Conservation (phyloP, 2,113 vertebrate species). For the Forbesichthys agassizii region DNA sequence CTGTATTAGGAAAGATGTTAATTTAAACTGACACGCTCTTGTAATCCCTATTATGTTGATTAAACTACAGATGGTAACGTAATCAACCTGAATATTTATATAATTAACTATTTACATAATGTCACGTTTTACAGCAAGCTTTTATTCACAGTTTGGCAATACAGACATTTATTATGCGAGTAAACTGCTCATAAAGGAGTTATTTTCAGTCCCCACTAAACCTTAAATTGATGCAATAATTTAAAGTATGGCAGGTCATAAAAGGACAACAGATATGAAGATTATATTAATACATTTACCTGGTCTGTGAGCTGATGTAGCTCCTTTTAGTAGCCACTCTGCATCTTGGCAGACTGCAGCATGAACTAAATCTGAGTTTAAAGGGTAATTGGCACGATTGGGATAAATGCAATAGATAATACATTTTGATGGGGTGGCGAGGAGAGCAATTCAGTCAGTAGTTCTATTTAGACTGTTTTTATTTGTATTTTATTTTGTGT, state of each 20-base stretch:
- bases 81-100: too few relatives aligned
- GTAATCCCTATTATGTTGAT: background rate
- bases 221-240: too few relatives aligned
- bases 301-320: background rate
- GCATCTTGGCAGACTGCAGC: background rate
- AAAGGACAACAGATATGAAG: background rate
- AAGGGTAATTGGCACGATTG: background rate
- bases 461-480: background rate
- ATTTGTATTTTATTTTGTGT: background rate
- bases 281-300: background rate
- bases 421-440: too few relatives aligned
- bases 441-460: too few relatives aligned
- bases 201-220: too few relatives aligned
- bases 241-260: too few relatives aligned
- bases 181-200: background rate
- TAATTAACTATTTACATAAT: too few relatives aligned
- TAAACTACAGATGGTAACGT: background rate
- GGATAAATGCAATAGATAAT: background rate
- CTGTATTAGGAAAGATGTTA: background rate
- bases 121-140: too few relatives aligned
- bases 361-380: background rate
- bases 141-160: too few relatives aligned
- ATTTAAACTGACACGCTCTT: background rate
- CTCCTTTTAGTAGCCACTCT: background rate
- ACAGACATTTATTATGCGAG: too few relatives aligned